A percentile compares a stretch with the other conserved stretches of the same genome.
Conservation (phyloP, 2,888 invertebrate genomes). For the Epinotia ramella region DNA sequence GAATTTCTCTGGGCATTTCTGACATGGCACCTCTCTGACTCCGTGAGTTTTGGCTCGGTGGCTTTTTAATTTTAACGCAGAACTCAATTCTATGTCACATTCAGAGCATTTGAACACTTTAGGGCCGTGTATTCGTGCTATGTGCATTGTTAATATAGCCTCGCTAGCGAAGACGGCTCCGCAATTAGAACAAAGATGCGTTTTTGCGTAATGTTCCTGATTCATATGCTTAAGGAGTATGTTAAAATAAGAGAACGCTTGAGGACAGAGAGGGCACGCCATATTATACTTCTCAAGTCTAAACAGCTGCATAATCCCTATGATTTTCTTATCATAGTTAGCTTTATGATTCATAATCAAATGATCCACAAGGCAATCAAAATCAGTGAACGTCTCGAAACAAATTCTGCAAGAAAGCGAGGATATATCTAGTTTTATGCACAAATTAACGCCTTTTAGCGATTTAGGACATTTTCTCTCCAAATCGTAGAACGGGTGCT, state of each 20-base stretch:
- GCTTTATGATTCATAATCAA: conserved; percentile 48
- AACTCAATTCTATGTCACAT: conserved; percentile 39
- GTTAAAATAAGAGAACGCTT: conserved; percentile 47
- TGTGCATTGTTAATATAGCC: conserved; percentile 44
- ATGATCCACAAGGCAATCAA: conserved; percentile 50
- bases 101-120: conserved; percentile 45
- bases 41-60: conserved; percentile 48
- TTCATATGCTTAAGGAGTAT: conserved; percentile 49
- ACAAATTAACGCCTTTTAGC: conserved; percentile 44
- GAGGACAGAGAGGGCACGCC: conserved; percentile 46
- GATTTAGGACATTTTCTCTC: conserved; percentile 46
- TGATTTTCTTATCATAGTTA: conserved; percentile 46
- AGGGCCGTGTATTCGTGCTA: conserved; percentile 41
- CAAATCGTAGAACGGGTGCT: conserved; percentile 43
- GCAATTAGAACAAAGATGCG: conserved; percentile 48
- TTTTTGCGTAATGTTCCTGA: conserved; percentile 47
- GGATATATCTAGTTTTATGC: conserved; percentile 50
- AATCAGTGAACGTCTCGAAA: conserved; percentile 44
- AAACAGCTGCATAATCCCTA: conserved; percentile 47
- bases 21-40: conserved; percentile 44
- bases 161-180: conserved; percentile 46
- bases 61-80: conserved; percentile 42
- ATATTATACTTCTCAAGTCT: conserved; percentile 47
- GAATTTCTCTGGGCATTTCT: conserved; percentile 48
- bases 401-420: conserved; percentile 49